Base-by-base conservation (phyloP, 2,888 invertebrate species). In the Clanis bilineata region DNA sequence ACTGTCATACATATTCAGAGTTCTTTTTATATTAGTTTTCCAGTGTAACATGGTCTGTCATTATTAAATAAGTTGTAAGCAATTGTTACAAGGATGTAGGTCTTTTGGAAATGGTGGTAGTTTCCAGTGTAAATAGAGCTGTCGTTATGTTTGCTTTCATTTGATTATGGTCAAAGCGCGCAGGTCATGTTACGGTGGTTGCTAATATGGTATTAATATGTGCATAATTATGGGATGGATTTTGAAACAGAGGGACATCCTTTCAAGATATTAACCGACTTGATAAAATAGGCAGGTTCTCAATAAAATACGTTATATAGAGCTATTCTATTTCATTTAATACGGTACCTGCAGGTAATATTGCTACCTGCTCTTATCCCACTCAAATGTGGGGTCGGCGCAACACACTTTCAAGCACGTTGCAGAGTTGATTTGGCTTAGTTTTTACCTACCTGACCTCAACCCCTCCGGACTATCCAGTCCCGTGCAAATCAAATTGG, bases 211-310 rank as follows among this genome's bases (percentile, higher is more conserved):
- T 28, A 18, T 47, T 51, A 51, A 51, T 51, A 51, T 51, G 51
- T 51, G 51, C 51, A 51, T 51, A 51, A 51, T 45, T 51, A 51
- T 3, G 25, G 32, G 12, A 28, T 28, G 23, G 44, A 9, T 47
- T n/a, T 25, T 28, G 47, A n/a, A n/a, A n/a, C n/a, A n/a, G n/a
- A n/a, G n/a, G n/a, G n/a, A 43, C 12, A 23, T 21, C 3, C 0
- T 21, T 18, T 51, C 6, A 51, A 32, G 32, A 18, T 32, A 51
- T 32, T 28, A n/a, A n/a, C n/a, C n/a, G n/a, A n/a, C n/a, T n/a
- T n/a, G n/a, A n/a, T n/a, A n/a, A n/a, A n/a, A n/a, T n/a, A n/a
- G n/a, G n/a, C n/a, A n/a, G n/a, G n/a, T n/a, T n/a, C n/a, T n/a
- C n/a, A n/a, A n/a, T n/a, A n/a, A n/a, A n/a, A n/a, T n/a, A n/a